Conservation (phyloP, 2,797 vertebrate genomes). For the Peromyscus eremicus region DNA sequence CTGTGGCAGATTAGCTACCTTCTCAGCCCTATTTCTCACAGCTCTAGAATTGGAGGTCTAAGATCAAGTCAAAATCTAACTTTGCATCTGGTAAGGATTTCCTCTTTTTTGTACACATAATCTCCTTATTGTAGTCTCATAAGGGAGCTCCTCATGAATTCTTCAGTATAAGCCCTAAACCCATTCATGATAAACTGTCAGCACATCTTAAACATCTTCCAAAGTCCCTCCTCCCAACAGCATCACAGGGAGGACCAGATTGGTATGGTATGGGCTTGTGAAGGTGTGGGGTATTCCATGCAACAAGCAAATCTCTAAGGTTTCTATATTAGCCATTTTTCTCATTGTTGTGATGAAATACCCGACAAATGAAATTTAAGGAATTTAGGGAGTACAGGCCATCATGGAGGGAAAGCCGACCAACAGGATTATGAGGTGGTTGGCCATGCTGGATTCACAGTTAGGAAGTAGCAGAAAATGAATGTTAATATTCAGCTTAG, state of each 20-base stretch:
- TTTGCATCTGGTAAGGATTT: neutral
- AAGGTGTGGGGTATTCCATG: accelerated
- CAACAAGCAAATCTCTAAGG: neutral
- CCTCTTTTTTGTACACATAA: neutral
- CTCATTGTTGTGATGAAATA: neutral
- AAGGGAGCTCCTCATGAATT: neutral
- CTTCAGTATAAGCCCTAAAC: too few relatives aligned
- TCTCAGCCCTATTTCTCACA: neutral
- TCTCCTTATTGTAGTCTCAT: accelerated
- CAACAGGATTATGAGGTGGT: neutral
- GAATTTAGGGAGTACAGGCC: neutral
- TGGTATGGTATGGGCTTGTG: neutral
- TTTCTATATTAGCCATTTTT: neutral
- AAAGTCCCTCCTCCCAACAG: accelerated
- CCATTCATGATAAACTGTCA: neutral
- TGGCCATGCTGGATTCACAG: neutral
- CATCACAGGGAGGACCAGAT: neutral
- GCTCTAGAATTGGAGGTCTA: neutral
- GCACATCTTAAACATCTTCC: neutral
- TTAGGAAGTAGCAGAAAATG: neutral
- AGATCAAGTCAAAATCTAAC: neutral
- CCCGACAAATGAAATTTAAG: neutral
- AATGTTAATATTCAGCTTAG: too few relatives aligned
- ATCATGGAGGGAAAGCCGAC: neutral
- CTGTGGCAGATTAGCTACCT: neutral